Percentiles rank a stretch among this genome's conserved stretches.
These are phyloP conservation scores for Nasua narica DNA, from an alignment of 2,797 vertebrate species.

Conservation along the genomic window DNA sequence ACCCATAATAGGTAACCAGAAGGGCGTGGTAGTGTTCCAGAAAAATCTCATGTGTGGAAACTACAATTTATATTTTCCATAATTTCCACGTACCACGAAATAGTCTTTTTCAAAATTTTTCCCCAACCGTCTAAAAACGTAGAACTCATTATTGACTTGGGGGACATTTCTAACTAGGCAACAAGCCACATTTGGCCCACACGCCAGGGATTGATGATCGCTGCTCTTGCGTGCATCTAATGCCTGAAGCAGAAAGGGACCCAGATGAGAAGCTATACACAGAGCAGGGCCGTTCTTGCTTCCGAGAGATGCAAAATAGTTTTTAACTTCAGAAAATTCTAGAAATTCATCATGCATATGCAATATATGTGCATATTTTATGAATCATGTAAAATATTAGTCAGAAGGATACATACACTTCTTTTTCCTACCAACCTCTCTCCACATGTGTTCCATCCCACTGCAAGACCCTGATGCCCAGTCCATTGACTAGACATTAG, in stretches of 20 bases:
- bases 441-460: background rate
- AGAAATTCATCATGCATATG: background rate
- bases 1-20: background rate
- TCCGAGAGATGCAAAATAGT: background rate
- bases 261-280: background rate
- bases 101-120: background rate
- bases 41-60: background rate
- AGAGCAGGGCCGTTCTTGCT: background rate
- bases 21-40: rapidly evolving
- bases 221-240: background rate
- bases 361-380: background rate
- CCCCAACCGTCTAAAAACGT: background rate
- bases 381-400: background rate
- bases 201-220: background rate
- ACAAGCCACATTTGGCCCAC: too few relatives aligned
- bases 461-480: background rate
- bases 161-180: background rate
- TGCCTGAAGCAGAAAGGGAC: background rate
- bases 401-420: background rate
- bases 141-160: background rate
- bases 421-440: background rate
- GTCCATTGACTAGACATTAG: background rate
- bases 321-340: background rate
- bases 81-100: background rate
- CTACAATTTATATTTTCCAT: background rate